A percentile compares a stretch with the other conserved stretches of the same genome.
These are phyloP conservation scores for Bembecia ichneumoniformis DNA, from an alignment of 2,888 invertebrate genomes.

Conservation along the genomic window DNA sequence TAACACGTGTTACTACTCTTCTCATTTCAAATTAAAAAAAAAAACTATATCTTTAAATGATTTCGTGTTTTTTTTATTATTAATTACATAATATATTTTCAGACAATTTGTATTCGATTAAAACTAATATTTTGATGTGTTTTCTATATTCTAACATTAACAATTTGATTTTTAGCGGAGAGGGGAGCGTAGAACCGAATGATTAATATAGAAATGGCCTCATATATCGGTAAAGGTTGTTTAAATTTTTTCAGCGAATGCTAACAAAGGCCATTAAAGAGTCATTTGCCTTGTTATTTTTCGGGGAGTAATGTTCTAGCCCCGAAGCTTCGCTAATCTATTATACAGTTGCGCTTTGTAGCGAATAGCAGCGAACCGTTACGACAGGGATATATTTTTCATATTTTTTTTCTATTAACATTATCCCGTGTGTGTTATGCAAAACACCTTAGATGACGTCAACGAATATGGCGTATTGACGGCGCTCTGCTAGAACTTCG, in stretches of 20 bases:
- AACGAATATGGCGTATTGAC: too few relatives aligned
- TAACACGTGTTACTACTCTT: slow-evolving; percentile 33
- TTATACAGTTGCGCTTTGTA: slow-evolving; percentile 34
- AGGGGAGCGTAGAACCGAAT: slow-evolving; percentile 64
- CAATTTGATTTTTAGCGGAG: slow-evolving; percentile 68
- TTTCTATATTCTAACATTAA: slow-evolving; percentile 39
- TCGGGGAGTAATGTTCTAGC: slow-evolving; percentile 39
- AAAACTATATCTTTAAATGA: not conserved
- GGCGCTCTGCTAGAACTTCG: too few relatives aligned
- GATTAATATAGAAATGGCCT: slow-evolving; percentile 48
- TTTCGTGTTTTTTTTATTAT: slow-evolving; percentile 1
- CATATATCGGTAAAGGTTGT: slow-evolving; percentile 54
- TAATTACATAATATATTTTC: slow-evolving; percentile 22
- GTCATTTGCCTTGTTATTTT: slow-evolving; percentile 26
- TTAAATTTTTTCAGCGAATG: slow-evolving; percentile 42
- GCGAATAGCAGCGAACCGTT: slow-evolving; percentile 21
- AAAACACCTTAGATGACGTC: too few relatives aligned
- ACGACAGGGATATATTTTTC: not conserved
- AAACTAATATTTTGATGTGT: slow-evolving; percentile 22
- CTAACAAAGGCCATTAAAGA: slow-evolving; percentile 27
- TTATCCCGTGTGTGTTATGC: too few relatives aligned
- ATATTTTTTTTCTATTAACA: too few relatives aligned
- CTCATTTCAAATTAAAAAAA: slow-evolving; percentile 6
- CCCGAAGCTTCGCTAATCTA: slow-evolving; percentile 52
- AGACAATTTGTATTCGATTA: slow-evolving; percentile 18